Conservation (phyloP, 1,140 invertebrate genomes). For the Hypsibius dujardini region DNA sequence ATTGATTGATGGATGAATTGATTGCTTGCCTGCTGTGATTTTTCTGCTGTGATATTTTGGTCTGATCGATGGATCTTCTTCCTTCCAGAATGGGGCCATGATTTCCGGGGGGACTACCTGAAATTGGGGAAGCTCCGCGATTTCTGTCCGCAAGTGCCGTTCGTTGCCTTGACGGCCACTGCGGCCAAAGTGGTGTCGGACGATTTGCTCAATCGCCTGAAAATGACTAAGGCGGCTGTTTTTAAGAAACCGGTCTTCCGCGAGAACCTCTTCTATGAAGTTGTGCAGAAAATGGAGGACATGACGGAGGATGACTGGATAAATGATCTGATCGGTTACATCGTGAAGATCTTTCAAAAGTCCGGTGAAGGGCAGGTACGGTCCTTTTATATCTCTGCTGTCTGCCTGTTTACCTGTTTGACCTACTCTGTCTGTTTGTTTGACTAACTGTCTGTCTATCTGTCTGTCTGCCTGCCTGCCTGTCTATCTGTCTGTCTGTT, state of each 20-base stretch:
- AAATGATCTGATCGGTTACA: neutral
- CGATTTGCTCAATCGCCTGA: constrained; percentile 41
- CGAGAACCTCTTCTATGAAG: constrained; percentile 50
- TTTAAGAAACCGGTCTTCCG: constrained; percentile 48
- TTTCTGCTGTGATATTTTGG: neutral
- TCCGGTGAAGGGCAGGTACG: constrained; percentile 14
- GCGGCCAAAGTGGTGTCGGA: constrained; percentile 42
- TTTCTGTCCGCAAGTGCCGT: constrained; percentile 51
- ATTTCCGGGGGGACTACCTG: constrained; percentile 55
- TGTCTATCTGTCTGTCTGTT: neutral
- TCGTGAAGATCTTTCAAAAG: neutral
- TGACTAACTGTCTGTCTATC: too few relatives aligned
- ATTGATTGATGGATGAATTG: too few relatives aligned
- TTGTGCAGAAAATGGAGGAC: constrained; percentile 43
- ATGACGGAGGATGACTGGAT: neutral
- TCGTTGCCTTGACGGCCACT: constrained; percentile 56
- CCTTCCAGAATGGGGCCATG: constrained; percentile 19
- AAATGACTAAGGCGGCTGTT: constrained; percentile 38
- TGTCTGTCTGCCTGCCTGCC: neutral
- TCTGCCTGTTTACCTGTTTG: too few relatives aligned
- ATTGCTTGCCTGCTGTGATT: neutral
- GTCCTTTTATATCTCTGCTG: neutral
- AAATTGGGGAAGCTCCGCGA: constrained; percentile 55
- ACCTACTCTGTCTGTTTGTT: too few relatives aligned
- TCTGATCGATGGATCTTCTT: neutral